These are phyloP conservation scores for Agapornis roseicollis DNA, from an alignment of 2,113 vertebrate species.

Conservation along the genomic window DNA sequence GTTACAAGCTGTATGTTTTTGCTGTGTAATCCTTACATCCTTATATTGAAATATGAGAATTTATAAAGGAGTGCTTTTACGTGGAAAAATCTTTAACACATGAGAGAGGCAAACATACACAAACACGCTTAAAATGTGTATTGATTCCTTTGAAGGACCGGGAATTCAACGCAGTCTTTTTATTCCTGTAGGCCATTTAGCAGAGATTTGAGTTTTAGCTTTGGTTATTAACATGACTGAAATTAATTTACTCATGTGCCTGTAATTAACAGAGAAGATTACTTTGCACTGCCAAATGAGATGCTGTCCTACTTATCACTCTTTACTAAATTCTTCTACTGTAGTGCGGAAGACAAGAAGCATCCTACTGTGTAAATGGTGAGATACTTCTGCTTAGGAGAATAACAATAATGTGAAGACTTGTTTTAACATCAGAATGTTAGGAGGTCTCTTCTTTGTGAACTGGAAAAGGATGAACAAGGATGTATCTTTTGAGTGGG, in stretches of 20 bases:
- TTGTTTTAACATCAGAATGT: not conserved
- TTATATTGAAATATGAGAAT: not conserved
- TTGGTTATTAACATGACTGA: not conserved
- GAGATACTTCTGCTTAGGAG: not conserved
- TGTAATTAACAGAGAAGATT: not conserved
- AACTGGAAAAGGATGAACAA: not conserved
- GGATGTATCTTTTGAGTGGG: not conserved
- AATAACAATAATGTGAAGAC: not conserved
- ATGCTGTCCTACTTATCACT: not conserved
- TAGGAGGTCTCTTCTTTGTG: not conserved
- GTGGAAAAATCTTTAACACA: not conserved
- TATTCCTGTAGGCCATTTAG: not conserved
- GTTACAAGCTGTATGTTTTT: not conserved
- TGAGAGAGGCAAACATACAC: not conserved
- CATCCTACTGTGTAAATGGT: not conserved
- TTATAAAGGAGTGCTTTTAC: fast-evolving
- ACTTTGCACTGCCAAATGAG: not conserved
- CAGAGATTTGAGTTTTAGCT: not conserved
- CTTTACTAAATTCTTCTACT: not conserved
- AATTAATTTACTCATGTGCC: not conserved
- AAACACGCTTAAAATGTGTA: not conserved
- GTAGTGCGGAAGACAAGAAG: not conserved
- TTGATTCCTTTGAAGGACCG: not conserved
- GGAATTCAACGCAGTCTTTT: not conserved
- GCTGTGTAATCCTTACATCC: not conserved